Base-by-base conservation (phyloP, 2,113 vertebrate species). In the Narcine bancroftii region DNA sequence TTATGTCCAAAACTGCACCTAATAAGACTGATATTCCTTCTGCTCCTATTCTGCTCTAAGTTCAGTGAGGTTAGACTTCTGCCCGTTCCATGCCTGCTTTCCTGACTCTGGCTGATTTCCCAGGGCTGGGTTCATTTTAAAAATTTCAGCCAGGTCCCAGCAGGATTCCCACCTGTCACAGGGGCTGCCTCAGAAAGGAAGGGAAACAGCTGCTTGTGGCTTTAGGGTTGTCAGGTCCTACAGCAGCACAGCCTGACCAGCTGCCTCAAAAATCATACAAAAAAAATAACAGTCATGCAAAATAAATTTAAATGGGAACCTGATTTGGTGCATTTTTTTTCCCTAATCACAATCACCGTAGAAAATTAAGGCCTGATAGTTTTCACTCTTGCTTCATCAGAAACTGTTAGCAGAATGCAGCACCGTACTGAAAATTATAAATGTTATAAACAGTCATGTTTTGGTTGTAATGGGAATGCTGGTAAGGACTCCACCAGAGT, bases 81-180 rank as follows among this genome's bases (percentile, higher is more conserved):
- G 81, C 81, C 81, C 81, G n/a, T 56, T 26, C 81, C 50, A 85
- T 36, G 81, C 33, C 81, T 85, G 50, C 7, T 87, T 87, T 33
- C 33, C 13, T 87, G 53, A 56, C 81, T 36, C 81, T 60, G 53
- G 81, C 53, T 60, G 81, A 60, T n/a, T 60, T 87, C 81, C 50
- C 50, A 19, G 33, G 81, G 81, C 60, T 33, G 33, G 50, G 81
- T n/a, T 87, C 53, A 60, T 87, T 87, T 87, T n/a, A 87, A 60
- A 60, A 87, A 87, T 36, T 87, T 87, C 81, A 60, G 81, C 53
- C 1, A 33, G 15, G 33, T 87, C 81, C 81, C 81, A 87, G 81
- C 81, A 87, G 81, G 81, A 87, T 87, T 87, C 53, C 50, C 53
- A 87, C 81, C 81, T 87, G 81, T 60, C 81, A 87, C 9, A 87